A percentile compares a stretch with the other conserved stretches of the same genome.
Conservation (phyloP, 2,113 vertebrate genomes). For the Oncorhynchus gorbuscha region DNA sequence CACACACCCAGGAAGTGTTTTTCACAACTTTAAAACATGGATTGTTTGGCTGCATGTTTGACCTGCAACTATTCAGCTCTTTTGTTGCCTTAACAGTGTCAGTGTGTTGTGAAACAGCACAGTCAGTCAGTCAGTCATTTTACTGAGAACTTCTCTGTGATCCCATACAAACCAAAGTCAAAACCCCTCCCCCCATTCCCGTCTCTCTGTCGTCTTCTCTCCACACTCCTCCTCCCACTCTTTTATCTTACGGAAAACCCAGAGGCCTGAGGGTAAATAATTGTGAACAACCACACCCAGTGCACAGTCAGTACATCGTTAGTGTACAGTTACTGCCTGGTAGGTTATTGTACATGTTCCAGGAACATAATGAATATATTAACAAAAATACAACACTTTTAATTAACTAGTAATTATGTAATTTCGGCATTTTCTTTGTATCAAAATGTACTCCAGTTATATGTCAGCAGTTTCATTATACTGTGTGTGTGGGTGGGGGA, state of each 20-base stretch:
- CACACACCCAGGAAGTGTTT: slow-evolving; percentile 17
- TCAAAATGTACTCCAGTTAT: background rate
- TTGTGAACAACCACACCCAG: slow-evolving; percentile 61
- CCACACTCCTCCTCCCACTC: slow-evolving; percentile 36
- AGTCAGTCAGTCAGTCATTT: slow-evolving; percentile 71
- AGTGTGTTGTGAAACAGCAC: slow-evolving; percentile 61
- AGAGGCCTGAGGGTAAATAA: slow-evolving; percentile 50
- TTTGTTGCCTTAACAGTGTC: slow-evolving; percentile 54
- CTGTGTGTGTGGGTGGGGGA: background rate
- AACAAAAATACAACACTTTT: slow-evolving; percentile 7
- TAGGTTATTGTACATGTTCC: background rate
- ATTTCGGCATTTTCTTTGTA: background rate
- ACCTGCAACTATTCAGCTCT: background rate
- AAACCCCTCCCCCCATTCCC: slow-evolving; percentile 39
- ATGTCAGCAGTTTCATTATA: background rate
- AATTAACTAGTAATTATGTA: background rate
- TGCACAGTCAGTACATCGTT: slow-evolving; percentile 29
- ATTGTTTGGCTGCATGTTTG: background rate
- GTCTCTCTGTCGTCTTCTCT: slow-evolving; percentile 22
- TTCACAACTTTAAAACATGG: slow-evolving; percentile 18
- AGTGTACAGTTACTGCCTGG: slow-evolving; percentile 31
- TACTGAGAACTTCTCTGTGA: slow-evolving; percentile 63
- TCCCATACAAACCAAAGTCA: slow-evolving; percentile 70
- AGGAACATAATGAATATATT: slow-evolving; percentile 8
- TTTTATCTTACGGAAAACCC: slow-evolving; percentile 55